phyloP scores from a whole-genome alignment of 2,888 invertebrate species.

The Rhingia campestris region DNA sequence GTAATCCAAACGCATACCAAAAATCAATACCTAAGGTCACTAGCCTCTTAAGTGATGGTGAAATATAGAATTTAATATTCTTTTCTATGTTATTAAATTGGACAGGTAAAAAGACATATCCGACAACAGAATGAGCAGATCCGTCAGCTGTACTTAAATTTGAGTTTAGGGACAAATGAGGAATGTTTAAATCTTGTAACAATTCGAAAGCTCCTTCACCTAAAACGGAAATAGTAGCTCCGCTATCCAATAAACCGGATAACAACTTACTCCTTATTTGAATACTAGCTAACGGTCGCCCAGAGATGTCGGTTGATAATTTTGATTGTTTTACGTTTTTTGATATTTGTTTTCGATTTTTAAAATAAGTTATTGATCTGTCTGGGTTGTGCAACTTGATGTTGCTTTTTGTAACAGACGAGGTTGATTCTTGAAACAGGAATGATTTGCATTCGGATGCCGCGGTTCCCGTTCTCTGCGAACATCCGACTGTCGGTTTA shows the following conservation, averaged over 20 bases:
- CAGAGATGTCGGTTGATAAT: neutral
- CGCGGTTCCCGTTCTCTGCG: neutral
- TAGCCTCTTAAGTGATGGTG: too few relatives aligned
- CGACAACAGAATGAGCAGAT: too few relatives aligned
- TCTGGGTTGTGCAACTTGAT: neutral
- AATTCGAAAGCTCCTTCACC: neutral
- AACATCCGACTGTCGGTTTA: conserved; percentile 15
- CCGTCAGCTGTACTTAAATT: neutral
- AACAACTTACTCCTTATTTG: neutral
- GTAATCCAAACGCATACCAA: too few relatives aligned
- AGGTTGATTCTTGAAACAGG: too few relatives aligned
- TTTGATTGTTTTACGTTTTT: neutral
- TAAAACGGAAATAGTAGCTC: neutral
- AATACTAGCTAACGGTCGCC: neutral
- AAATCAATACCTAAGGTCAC: too few relatives aligned
- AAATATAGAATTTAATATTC: too few relatives aligned
- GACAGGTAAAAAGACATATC: too few relatives aligned
- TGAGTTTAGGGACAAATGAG: neutral
- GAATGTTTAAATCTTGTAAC: neutral
- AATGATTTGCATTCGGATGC: neutral
- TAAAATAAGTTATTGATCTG: neutral
- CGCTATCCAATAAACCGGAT: neutral
- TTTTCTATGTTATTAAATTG: too few relatives aligned
- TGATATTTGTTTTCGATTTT: neutral
- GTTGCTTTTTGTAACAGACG: too few relatives aligned